Base-by-base conservation (phyloP, 1,140 invertebrate genomes). In the Drosophila pectinifera region DNA sequence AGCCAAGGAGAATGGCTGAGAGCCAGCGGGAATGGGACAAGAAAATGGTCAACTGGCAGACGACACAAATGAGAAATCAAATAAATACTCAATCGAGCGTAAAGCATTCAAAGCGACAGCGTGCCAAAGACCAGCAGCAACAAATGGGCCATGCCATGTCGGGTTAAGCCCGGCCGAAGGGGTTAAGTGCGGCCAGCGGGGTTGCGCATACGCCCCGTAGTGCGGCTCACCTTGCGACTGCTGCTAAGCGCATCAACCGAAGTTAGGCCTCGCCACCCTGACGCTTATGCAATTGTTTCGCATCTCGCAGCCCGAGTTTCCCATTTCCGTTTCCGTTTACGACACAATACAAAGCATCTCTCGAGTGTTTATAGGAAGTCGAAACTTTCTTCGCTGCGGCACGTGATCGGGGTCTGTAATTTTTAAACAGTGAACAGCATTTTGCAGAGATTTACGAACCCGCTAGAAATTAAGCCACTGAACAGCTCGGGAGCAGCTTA, bases 81-180 rank as follows among this genome's bases (percentile, higher is more conserved):
- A 88, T 88, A 89, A 89, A 88, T 84, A 89, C 83, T 78, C 83
- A 88, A 88, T 88, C 83, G 83, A 88, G 84, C 84, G 84, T 77
- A 78, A 80, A 84, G 80, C 84, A 88, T 80, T 88, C 73, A 73
- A 84, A 73, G 65, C 74, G 84, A 83, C 70, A 70, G 74, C 74
- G 58, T 59, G 54, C 73, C 73, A 77, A 77, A 42, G 73, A 73
- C 49, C 68, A 51, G 42, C 69, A 65, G 63, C 80, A 84, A 80
- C 80, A 84, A 84, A 84, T 80, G 65, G 76, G 49, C 78, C 65
- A 57, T 63, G 43, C 62, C 51, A 63, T 56, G 57, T 61, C 48
- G 62, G 68, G 49, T 57, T 42, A 68, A 51, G 64, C 22, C 64
- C 59, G 13, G 14, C 26, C 59, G 16, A 34, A 20, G 63, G 36